phyloP scores from a whole-genome alignment of 2,888 invertebrate genomes.

The Phragmatobia fuliginosa region DNA sequence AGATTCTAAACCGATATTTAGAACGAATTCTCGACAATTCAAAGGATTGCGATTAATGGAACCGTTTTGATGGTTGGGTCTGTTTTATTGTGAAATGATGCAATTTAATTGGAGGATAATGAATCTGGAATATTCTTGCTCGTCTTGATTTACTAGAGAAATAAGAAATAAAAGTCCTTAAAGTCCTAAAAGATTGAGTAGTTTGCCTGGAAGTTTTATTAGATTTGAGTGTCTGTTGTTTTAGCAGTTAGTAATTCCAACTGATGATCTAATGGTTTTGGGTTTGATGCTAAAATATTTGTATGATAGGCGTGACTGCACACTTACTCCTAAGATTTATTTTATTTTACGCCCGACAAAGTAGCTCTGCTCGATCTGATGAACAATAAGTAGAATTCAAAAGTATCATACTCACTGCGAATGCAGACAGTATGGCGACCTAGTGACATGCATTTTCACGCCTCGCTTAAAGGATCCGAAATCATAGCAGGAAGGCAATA shows the following conservation, averaged over 20 bases:
- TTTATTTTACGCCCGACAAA: too few species aligned
- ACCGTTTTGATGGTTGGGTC: conserved; percentile 34
- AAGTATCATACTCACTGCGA: too few species aligned
- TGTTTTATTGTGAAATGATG: conserved; percentile 6
- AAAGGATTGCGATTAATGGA: conserved; percentile 57
- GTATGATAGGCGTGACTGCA: not conserved
- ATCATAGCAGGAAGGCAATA: too few species aligned
- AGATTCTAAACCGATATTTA: conserved; percentile 62
- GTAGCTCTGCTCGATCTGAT: too few species aligned
- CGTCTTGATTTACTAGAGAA: not conserved
- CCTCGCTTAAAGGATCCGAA: too few species aligned
- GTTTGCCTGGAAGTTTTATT: not conserved
- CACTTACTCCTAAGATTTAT: not conserved
- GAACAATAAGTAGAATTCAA: too few species aligned
- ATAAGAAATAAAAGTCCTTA: not conserved
- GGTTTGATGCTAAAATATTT: not conserved
- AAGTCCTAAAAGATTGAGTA: too few species aligned
- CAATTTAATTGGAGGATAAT: conserved; percentile 18
- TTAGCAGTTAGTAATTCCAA: not conserved
- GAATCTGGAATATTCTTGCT: not conserved
- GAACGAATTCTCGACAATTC: conserved; percentile 52
- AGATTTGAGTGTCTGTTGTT: not conserved
- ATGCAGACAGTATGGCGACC: too few species aligned
- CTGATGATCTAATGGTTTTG: not conserved
- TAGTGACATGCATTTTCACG: too few species aligned